Percentiles rank a stretch among this genome's conserved stretches.
Evolutionary conservation across 2,113 vertebrate species (phyloP).

Genomic region (Neolamprologus cancellatus): DNA sequence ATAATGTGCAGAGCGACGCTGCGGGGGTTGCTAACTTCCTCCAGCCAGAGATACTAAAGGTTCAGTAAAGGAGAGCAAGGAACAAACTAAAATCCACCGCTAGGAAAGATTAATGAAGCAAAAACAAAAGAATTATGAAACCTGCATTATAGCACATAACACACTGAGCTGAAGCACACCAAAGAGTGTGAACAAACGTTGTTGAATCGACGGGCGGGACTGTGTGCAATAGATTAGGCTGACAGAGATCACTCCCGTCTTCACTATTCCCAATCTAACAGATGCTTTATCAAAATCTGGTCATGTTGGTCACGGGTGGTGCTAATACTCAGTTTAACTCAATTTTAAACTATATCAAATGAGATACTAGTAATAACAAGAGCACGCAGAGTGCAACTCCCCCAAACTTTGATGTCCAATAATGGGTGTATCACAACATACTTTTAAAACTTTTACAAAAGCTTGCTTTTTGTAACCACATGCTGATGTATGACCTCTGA

Average conservation of each 20-base stretch:
- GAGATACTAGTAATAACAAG: not conserved
- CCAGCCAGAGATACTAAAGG: not conserved
- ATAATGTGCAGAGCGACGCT: not conserved
- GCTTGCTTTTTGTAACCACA: not conserved
- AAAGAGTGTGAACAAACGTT: accelerated
- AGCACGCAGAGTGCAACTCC: not conserved
- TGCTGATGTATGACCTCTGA: not conserved
- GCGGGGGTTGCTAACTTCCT: not conserved
- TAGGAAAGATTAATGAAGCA: not conserved
- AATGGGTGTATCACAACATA: not conserved
- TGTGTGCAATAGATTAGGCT: not conserved
- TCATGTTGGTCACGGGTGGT: not conserved
- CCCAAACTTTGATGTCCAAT: not conserved
- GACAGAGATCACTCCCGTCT: not conserved
- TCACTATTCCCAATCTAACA: not conserved
- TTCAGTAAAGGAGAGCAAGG: not conserved
- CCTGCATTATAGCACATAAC: accelerated
- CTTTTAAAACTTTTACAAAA: not conserved
- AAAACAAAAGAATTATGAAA: not conserved
- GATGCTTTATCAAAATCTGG: accelerated
- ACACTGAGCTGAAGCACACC: not conserved
- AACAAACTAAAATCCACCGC: not conserved
- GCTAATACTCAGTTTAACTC: not conserved
- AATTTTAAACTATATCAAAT: not conserved
- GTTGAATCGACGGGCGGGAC: accelerated